Conservation (phyloP, 2,113 vertebrate genomes). For the Hippocampus mohnikei region DNA sequence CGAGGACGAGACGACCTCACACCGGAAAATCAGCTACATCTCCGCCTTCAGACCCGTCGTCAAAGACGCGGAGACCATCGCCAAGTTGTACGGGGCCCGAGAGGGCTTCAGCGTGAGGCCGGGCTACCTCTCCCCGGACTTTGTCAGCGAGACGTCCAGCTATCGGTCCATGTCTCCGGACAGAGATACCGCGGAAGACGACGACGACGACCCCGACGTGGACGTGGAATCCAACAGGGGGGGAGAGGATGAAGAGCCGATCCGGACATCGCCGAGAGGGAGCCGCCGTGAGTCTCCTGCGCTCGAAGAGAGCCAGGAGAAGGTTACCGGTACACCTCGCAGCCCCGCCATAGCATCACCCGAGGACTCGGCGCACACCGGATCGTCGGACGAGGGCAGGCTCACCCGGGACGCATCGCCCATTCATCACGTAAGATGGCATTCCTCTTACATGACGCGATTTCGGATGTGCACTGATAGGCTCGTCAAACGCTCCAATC, state of each 20-base stretch:
- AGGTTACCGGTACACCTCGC: constrained; percentile 38
- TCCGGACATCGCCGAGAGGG: constrained; percentile 58
- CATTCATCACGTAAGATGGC: constrained; percentile 64
- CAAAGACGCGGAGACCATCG: constrained; percentile 90
- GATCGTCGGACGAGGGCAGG: constrained; percentile 65
- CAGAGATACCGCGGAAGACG: constrained; percentile 81
- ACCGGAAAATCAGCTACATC: constrained; percentile 85
- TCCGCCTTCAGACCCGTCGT: constrained; percentile 93
- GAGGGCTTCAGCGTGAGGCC: constrained; percentile 75
- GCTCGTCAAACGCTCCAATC: background rate
- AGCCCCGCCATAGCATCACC: constrained; percentile 48
- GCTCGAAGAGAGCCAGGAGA: constrained; percentile 58
- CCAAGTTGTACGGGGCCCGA: constrained; percentile 88
- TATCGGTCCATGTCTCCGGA: constrained; percentile 86
- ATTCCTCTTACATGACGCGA: background rate
- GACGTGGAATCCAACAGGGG: constrained; percentile 88
- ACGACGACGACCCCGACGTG: constrained; percentile 83
- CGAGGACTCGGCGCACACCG: constrained; percentile 40
- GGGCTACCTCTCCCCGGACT: constrained; percentile 87
- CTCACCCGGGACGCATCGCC: constrained; percentile 67
- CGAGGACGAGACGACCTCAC: constrained; percentile 75
- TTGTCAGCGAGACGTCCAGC: constrained; percentile 90
- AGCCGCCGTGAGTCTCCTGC: constrained; percentile 52
- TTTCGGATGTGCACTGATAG: background rate
- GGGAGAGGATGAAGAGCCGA: constrained; percentile 78